Evolutionary conservation across 2,797 vertebrate species (phyloP).

Genomic region (Hephaestus fuliginosus): DNA sequence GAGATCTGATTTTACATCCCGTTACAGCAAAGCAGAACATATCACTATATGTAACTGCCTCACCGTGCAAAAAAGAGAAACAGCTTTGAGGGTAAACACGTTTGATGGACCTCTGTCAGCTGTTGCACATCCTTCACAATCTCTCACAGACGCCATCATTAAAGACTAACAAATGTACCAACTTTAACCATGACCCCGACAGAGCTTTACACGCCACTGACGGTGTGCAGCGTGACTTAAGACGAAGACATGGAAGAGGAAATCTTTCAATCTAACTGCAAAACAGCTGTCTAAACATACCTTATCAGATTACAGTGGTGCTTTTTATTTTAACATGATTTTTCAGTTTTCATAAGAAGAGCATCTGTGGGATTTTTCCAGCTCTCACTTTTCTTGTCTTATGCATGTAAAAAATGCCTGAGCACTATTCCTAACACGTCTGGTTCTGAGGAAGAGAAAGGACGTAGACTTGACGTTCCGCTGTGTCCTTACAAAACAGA

Average conservation of each 20-base stretch:
- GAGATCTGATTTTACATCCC: conserved; percentile 37
- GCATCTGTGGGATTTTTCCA: neutral
- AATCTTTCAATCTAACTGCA: conserved; percentile 19
- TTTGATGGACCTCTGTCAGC: conserved; percentile 34
- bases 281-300: conserved; percentile 3
- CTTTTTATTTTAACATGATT: conserved; percentile 8
- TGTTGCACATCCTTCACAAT: conserved; percentile 13
- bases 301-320: neutral
- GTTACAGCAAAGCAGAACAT: conserved; percentile 39
- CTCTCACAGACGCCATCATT: conserved; percentile 4
- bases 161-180: conserved; percentile 33
- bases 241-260: conserved; percentile 15
- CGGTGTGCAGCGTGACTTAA: no score
- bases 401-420: neutral
- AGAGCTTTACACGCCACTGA: no score
- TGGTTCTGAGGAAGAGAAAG: neutral
- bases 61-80: conserved; percentile 3
- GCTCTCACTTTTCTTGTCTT: neutral
- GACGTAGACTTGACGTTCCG: neutral
- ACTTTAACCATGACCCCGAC: conserved; percentile 10
- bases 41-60: neutral
- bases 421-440: neutral
- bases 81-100: conserved; percentile 4
- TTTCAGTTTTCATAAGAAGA: neutral
- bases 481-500: neutral